Percentiles rank a stretch among this genome's conserved stretches.
phyloP scores from a whole-genome alignment of 53 echinoderm and acorn worm genomes.

The Stichopus horrens region DNA sequence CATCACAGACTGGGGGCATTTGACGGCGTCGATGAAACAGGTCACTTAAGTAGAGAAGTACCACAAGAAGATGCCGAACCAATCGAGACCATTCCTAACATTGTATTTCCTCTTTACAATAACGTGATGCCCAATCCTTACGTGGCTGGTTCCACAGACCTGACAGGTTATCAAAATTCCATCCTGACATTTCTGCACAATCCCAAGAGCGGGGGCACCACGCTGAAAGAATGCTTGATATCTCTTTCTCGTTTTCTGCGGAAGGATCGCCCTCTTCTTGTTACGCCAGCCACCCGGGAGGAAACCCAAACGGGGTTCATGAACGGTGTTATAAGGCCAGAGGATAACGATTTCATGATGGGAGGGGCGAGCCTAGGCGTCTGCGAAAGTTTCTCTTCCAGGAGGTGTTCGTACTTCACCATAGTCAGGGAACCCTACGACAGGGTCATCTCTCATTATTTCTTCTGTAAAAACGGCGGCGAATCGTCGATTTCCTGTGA shows the following conservation, averaged over 20 bases:
- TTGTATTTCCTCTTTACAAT: neutral
- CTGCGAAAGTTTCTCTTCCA: constrained; percentile 8
- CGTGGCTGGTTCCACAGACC: neutral
- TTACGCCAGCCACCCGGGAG: neutral
- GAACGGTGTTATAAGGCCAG: constrained; percentile 19
- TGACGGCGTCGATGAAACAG: no score
- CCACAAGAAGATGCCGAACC: no score
- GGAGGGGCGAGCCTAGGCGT: constrained; percentile 30
- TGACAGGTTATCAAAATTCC: constrained; percentile 11
- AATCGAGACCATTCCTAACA: no score
- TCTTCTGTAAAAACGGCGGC: constrained; percentile 62
- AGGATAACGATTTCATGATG: constrained; percentile 6
- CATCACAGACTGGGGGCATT: no score
- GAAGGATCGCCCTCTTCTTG: constrained; percentile 2
- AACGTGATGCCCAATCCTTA: constrained; percentile 19
- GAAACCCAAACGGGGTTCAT: neutral
- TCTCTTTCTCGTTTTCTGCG: neutral
- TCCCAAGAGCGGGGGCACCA: constrained; percentile 39
- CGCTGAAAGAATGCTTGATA: constrained; percentile 13
- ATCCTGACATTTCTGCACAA: constrained; percentile 18
- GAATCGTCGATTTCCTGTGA: constrained; percentile 14
- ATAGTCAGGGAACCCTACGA: constrained; percentile 91
- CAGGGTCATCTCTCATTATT: constrained; percentile 73
- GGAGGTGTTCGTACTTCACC: constrained; percentile 84
- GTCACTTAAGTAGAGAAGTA: no score